Evolutionary conservation across 2,113 vertebrate species (phyloP), one percentile per base, ranked within the genome.

Genomic region (Strix uralensis): DNA sequence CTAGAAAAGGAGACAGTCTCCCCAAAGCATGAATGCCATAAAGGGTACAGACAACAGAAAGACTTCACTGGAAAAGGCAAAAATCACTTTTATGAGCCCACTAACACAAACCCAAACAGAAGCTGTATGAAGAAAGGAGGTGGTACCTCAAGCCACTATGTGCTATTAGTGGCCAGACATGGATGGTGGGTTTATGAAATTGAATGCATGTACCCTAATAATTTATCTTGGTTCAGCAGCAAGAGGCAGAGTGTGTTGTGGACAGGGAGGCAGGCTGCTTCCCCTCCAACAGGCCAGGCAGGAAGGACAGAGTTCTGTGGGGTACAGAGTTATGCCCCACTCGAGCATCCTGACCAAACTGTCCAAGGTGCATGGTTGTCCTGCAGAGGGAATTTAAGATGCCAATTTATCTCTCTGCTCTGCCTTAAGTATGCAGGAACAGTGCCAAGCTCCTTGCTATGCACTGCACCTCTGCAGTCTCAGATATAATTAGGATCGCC

Each of bases 391-490:
- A 74, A 75, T 70, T 87, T 34, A 62, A 90, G 66, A 91, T 44
- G 49, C 30, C 71, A 87, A 2, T 82, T 75, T 77, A 13, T 15
- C 44, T 27, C 73, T 82, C 54, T 7, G 2, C 67, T 71, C 40
- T 63, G 62, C 49, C 66, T 94, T 62, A 82, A 58, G 46, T 16
- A 83, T n/a, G 54, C 89, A 90, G 91, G 91, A 95, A 66, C 42
- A 58, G 46, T 25, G 84, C 94, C 94, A 96, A 38, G 74, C 58
- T 94, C 71, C 83, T 87, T 58, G 66, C 46, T 69, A 29, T 12
- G 51, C 62, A 22, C 54, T 55, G 94, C 91, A 91, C 81, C 92
- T 94, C 96, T 92, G 94, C 78, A 66, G 94, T 63, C 97, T 88
- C 74, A 92, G 78, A 81, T 74, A 70, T 29, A 91, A 96, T 92